Conservation (phyloP, 1,140 invertebrate genomes). For the Microplitis mediator region DNA sequence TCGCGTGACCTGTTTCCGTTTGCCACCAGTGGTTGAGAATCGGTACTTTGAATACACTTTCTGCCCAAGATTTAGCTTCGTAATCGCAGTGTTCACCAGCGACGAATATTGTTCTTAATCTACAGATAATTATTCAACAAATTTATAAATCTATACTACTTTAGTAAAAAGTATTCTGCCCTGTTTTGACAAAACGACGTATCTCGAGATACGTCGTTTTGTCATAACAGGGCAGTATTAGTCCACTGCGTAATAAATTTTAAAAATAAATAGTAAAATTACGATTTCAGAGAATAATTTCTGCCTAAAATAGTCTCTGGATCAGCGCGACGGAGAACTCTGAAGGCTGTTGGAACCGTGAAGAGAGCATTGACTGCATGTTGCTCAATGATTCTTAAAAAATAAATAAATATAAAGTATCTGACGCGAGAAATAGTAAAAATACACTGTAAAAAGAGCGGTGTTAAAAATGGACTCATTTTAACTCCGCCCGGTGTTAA, state of each 20-base stretch:
- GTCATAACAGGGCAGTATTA: too few relatives aligned
- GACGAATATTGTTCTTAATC: slow-evolving; percentile 81
- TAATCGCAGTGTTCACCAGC: slow-evolving; percentile 94
- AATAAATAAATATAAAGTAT: not conserved
- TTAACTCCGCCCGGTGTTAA: too few relatives aligned
- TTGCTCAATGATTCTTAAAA: slow-evolving; percentile 80
- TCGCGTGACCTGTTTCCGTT: slow-evolving; percentile 89
- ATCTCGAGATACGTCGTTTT: too few relatives aligned
- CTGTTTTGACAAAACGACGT: too few relatives aligned
- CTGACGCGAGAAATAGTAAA: not conserved
- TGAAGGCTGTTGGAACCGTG: slow-evolving; percentile 87
- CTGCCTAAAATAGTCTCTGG: slow-evolving; percentile 70
- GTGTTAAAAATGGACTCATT: too few relatives aligned
- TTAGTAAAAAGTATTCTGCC: not conserved
- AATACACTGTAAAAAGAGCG: too few relatives aligned
- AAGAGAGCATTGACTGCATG: slow-evolving; percentile 85
- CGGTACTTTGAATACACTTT: slow-evolving; percentile 80
- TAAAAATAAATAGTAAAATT: slow-evolving; percentile 39
- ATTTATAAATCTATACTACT: not conserved
- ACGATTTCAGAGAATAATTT: slow-evolving; percentile 74
- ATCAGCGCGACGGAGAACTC: slow-evolving; percentile 81
- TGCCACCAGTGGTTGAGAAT: slow-evolving; percentile 97
- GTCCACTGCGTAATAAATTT: too few relatives aligned
- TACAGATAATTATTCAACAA: slow-evolving; percentile 42
- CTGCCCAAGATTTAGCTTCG: slow-evolving; percentile 87